Evolutionary conservation across 2,888 invertebrate species (phyloP).

Genomic region (Xylota sylvarum): DNA sequence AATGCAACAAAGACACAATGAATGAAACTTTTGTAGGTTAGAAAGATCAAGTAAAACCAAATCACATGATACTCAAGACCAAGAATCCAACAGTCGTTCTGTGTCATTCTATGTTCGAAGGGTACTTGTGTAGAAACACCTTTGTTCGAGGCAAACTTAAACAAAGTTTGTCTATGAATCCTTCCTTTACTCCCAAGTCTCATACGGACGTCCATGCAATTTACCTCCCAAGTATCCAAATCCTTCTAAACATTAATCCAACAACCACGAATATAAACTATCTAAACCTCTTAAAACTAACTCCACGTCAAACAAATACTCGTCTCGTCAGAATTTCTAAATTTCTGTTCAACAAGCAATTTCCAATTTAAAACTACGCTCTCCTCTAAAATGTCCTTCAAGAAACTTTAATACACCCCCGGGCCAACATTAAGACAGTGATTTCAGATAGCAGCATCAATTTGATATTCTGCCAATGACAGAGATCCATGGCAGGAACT

Average conservation of each 20-base stretch:
- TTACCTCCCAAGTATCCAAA: not conserved
- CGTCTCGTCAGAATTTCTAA: not conserved
- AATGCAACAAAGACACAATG: too few relatives aligned
- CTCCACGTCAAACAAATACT: not conserved
- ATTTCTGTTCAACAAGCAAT: not conserved
- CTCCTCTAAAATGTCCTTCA: not conserved
- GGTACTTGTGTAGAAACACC: too few relatives aligned
- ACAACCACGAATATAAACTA: not conserved
- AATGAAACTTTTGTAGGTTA: too few relatives aligned
- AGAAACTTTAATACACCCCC: constrained; percentile 22
- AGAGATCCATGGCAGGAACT: not conserved
- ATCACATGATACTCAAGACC: too few relatives aligned
- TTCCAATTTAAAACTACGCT: not conserved
- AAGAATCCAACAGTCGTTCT: too few relatives aligned
- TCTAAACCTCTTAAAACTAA: not conserved
- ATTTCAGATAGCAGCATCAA: constrained; percentile 5
- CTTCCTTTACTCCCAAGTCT: too few relatives aligned
- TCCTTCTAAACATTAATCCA: not conserved
- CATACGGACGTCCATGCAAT: too few relatives aligned
- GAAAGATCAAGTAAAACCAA: too few relatives aligned
- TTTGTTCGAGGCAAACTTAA: too few relatives aligned
- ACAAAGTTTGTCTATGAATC: too few relatives aligned
- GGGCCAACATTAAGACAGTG: constrained; percentile 17
- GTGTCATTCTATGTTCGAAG: too few relatives aligned
- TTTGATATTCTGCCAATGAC: constrained; percentile 34